These are phyloP conservation scores for Sinotaia quadrata DNA, from an alignment of 2,888 invertebrate species.

Conservation along the genomic window DNA sequence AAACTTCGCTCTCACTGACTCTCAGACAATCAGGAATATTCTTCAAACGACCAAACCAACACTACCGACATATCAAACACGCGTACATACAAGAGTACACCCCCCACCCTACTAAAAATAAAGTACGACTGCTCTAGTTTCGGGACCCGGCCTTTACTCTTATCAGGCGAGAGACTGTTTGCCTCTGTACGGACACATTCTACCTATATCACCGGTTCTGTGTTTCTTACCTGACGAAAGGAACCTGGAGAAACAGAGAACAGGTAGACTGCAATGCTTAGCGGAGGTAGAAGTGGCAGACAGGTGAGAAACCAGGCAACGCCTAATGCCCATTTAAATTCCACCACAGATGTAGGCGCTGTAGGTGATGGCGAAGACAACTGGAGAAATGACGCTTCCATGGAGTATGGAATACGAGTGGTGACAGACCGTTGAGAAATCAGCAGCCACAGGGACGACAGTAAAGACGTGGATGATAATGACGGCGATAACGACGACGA, in stretches of 20 bases:
- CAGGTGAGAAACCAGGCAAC: conserved; percentile 50
- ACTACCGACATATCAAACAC: too few species aligned
- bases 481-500: neutral
- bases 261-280: conserved; percentile 34
- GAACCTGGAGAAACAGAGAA: conserved; percentile 38
- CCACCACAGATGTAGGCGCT: conserved; percentile 25
- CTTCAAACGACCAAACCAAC: too few species aligned
- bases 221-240: conserved; percentile 42
- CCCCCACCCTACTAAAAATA: too few species aligned
- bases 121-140: too few species aligned
- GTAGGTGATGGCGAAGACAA: neutral
- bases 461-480: neutral
- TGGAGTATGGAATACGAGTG: neutral
- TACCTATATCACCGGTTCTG: too few species aligned
- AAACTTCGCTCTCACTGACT: too few species aligned
- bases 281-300: conserved; percentile 43
- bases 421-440: neutral
- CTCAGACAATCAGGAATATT: too few species aligned
- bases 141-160: too few species aligned
- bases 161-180: too few species aligned
- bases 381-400: neutral
- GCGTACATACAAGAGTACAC: too few species aligned
- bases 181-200: too few species aligned
- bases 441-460: neutral
- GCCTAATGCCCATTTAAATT: conserved; percentile 38